phyloP scores from a whole-genome alignment of 2,113 vertebrate species.

The Erythrocebus patas region DNA sequence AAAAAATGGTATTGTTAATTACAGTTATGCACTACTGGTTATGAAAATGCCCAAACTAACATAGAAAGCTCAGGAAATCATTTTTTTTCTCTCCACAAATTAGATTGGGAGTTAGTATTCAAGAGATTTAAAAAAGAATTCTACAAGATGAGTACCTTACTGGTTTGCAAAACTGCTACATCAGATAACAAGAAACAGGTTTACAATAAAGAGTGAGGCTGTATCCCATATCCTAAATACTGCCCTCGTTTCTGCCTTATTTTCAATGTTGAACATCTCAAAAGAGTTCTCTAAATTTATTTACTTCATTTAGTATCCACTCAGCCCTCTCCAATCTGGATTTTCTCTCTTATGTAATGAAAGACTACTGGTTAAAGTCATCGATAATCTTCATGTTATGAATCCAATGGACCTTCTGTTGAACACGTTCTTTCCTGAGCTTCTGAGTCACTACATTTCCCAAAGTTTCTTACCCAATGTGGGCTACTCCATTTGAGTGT shows the following conservation, averaged over 20 bases:
- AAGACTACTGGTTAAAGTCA: background rate
- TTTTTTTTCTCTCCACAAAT: slow-evolving; percentile 23
- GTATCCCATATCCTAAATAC: background rate
- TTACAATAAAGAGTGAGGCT: background rate
- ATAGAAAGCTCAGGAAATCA: slow-evolving; percentile 46
- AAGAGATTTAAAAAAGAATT: background rate
- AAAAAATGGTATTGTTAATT: slow-evolving; percentile 68
- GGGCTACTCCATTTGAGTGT: background rate
- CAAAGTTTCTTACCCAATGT: background rate
- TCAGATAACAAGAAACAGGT: background rate
- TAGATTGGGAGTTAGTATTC: background rate
- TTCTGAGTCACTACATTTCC: background rate
- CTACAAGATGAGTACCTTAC: background rate
- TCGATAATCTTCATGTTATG: background rate
- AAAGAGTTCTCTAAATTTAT: background rate
- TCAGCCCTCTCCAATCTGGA: background rate
- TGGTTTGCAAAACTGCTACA: background rate
- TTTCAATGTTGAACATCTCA: background rate
- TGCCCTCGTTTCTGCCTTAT: background rate
- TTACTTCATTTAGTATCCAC: background rate
- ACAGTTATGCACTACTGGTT: slow-evolving; percentile 46
- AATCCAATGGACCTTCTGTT: background rate
- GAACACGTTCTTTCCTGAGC: background rate
- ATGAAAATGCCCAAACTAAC: slow-evolving; percentile 32
- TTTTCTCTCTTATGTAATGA: background rate